These are phyloP conservation scores for Tupiocoris notatus DNA, from an alignment of 2,888 invertebrate genomes.

Conservation along the genomic window DNA sequence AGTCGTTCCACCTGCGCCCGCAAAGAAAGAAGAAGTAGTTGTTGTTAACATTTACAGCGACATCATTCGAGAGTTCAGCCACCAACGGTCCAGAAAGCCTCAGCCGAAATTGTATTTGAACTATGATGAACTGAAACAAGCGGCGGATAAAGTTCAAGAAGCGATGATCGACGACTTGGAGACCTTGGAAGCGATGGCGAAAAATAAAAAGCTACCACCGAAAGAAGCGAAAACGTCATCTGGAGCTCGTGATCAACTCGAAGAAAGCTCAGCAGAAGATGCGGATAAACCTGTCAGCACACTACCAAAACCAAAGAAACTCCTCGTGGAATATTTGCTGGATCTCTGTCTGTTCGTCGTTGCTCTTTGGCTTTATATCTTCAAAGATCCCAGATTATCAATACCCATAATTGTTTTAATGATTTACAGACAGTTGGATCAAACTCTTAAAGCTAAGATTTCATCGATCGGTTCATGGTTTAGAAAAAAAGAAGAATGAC, in stretches of 20 bases:
- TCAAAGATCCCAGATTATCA: slow-evolving; percentile 76
- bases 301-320: slow-evolving; percentile 49
- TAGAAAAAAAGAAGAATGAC: slow-evolving; percentile 19
- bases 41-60: slow-evolving; percentile 78
- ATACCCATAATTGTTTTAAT: slow-evolving; percentile 74
- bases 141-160: slow-evolving; percentile 56
- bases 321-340: slow-evolving; percentile 69
- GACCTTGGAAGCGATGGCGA: slow-evolving; percentile 8
- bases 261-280: not conserved
- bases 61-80: slow-evolving; percentile 70
- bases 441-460: slow-evolving; percentile 60
- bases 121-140: slow-evolving; percentile 63
- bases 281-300: slow-evolving; percentile 1
- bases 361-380: slow-evolving; percentile 78
- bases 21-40: slow-evolving; percentile 59
- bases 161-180: not conserved
- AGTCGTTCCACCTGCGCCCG: not conserved
- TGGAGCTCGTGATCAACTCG: not conserved
- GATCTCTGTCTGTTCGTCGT: slow-evolving; percentile 72
- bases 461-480: slow-evolving; percentile 16
- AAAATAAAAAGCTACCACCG: not conserved
- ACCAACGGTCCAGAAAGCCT: slow-evolving; percentile 57
- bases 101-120: slow-evolving; percentile 60
- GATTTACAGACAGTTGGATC: slow-evolving; percentile 73
- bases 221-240: not conserved